Base-by-base conservation (phyloP, 2,113 vertebrate genomes). In the Empidonax alnorum region DNA sequence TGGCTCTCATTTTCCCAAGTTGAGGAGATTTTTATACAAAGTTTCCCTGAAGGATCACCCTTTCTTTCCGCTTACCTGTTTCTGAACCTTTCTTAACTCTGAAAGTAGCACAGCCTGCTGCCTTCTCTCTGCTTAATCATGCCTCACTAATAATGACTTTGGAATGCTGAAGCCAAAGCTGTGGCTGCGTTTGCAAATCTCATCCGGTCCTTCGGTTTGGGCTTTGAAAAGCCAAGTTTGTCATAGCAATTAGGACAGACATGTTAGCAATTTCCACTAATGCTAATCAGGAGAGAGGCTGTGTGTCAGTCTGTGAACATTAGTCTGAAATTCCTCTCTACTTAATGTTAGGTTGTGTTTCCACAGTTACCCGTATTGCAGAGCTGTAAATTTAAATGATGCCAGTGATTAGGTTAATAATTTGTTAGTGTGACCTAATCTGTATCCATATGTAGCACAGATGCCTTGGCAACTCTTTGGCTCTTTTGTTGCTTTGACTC, bases 101-200 rank as follows among this genome's bases (percentile, higher is more conserved):
- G 66, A 55, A 55, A 78, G 59, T 10, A 85, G 55, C 84, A 20
- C 42, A 49, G 25, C 68, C 30, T 96, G 59, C 87, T 95, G 72
- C 44, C 52, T 91, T 69, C 19, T 25, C 2, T 59, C 65, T 92
- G 23, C 76, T 95, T 87, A 72, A 75, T 94, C 74, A 74, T 77
- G 75, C 71, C 37, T 88, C 58, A 39, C 84, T 95, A 79, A 42
- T 87, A 83, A 85, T 93, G 83, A 47, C 50, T 83, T 35, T 16
- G 87, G 93, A 93, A 95, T 90, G 78, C 77, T 87, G 84, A 47
- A 68, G 25, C 52, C 22, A 65, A 65, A 81, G 78, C 78, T 90
- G 53, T 62, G 79, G 72, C 86, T 90, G 56, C 12, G 6, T 63
- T 87, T 78, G 12, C 62, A 87, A 86, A 67, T 91, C 71, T 75